Evolutionary conservation across 2,888 invertebrate genomes (phyloP).

Genomic region (Torymus texanus): DNA sequence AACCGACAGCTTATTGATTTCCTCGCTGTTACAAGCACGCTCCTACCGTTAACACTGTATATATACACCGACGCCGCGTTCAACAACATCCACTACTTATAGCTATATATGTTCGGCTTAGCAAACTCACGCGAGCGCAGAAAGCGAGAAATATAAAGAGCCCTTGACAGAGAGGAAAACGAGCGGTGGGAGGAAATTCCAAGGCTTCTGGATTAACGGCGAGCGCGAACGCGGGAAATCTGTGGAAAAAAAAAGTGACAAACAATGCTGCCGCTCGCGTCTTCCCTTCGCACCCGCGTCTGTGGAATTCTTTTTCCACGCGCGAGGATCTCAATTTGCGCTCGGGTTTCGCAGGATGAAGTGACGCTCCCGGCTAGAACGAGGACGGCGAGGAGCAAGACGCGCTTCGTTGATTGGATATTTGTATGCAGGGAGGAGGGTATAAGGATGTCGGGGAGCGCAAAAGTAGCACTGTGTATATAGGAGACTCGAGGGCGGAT

Average conservation of each 20-base stretch:
- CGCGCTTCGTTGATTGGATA: slow-evolving; percentile 7
- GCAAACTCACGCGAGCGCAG: not conserved
- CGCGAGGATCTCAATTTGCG: slow-evolving; percentile 9
- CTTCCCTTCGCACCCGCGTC: not conserved
- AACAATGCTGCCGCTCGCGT: slow-evolving; percentile 31
- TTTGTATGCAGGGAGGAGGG: not conserved
- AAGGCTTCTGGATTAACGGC: slow-evolving; percentile 21
- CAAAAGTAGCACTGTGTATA: too few species aligned
- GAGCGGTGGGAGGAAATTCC: slow-evolving; percentile 18
- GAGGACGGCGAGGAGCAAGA: too few species aligned
- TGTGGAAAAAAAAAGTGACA: slow-evolving; percentile 36
- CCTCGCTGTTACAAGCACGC: too few species aligned
- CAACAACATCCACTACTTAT: too few species aligned
- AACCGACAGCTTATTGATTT: slow-evolving; percentile 7
- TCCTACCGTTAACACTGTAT: slow-evolving; percentile 8
- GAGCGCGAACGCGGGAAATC: slow-evolving; percentile 18
- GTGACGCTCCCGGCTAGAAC: too few species aligned
- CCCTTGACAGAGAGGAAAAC: not conserved
- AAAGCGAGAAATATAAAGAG: not conserved
- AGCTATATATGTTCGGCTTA: too few species aligned
- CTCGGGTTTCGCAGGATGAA: not conserved
- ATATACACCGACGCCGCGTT: not conserved
- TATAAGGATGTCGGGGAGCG: too few species aligned
- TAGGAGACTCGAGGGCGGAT: too few species aligned
- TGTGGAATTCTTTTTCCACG: not conserved